Conservation (phyloP, 2,797 vertebrate species). For the Microctenopoma steveboyesi region DNA sequence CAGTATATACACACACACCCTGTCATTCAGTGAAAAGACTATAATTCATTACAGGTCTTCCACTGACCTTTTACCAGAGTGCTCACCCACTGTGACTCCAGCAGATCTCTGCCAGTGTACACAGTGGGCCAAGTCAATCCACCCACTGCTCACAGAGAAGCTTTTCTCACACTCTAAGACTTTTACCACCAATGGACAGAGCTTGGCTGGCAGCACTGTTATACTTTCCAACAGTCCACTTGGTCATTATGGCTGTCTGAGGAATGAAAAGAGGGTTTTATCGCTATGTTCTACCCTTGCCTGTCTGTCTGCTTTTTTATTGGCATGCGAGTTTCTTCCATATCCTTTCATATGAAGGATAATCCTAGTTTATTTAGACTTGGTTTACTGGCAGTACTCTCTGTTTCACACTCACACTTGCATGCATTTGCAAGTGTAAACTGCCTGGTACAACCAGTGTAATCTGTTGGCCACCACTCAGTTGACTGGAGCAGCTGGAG, state of each 20-base stretch:
- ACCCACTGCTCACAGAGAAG: conserved; percentile 34
- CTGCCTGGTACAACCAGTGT: no score
- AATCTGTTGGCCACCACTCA: no score
- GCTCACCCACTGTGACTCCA: conserved; percentile 60
- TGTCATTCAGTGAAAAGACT: conserved; percentile 44
- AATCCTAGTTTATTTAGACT: not conserved
- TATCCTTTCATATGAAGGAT: not conserved
- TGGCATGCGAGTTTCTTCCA: not conserved
- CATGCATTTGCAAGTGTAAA: not conserved
- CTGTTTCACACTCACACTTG: not conserved
- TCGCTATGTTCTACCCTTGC: conserved; percentile 13
- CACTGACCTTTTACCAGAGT: conserved; percentile 69
- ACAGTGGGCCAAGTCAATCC: conserved; percentile 43
- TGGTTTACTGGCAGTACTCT: no score
- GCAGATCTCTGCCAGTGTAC: conserved; percentile 54
- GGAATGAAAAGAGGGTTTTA: conserved; percentile 9
- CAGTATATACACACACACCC: conserved; percentile 14
- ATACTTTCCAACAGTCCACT: conserved; percentile 20
- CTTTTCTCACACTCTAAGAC: conserved; percentile 15
- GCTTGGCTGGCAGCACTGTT: not conserved
- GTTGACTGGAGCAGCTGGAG: not conserved
- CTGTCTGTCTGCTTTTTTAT: conserved; percentile 3
- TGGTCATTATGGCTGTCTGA: conserved; percentile 30
- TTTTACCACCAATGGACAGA: conserved; percentile 37
- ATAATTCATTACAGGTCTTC: conserved; percentile 67